Evolutionary conservation across 2,113 vertebrate genomes (phyloP).

Genomic region (Barnardius zonarius): DNA sequence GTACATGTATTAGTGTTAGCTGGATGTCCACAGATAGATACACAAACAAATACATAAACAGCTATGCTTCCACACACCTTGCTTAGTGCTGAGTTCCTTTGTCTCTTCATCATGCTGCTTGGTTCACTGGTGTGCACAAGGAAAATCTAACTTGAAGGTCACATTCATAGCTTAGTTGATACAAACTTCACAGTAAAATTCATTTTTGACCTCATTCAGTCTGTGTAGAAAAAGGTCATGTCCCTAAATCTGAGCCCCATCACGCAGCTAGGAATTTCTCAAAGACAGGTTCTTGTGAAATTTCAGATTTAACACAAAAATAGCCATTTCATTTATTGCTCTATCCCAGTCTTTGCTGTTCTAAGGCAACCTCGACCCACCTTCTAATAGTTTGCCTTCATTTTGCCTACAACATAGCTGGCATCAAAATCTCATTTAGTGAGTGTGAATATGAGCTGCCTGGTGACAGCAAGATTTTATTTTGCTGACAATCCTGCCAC

Average conservation of each 20-base stretch:
- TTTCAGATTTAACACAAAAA: neutral
- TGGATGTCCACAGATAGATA: neutral
- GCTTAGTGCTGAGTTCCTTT: neutral
- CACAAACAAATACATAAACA: neutral
- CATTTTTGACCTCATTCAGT: neutral
- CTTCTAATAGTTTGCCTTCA: neutral
- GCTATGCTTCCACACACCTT: neutral
- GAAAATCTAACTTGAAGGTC: neutral
- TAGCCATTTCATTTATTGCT: neutral
- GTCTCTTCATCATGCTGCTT: neutral
- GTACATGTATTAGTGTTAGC: fast-evolving
- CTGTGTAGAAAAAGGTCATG: neutral
- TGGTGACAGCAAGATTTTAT: neutral
- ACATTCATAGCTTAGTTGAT: neutral
- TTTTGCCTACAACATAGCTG: neutral
- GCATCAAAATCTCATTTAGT: neutral
- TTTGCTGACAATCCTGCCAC: neutral
- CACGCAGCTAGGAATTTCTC: neutral
- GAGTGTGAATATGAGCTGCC: neutral
- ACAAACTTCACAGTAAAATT: neutral
- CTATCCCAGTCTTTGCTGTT: fast-evolving
- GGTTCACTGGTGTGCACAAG: neutral
- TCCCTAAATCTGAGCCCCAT: neutral
- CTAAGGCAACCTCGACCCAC: neutral
- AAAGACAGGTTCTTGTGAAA: neutral